Conservation (phyloP, 2,797 vertebrate species). For the Acrocephalus scirpaceus region DNA sequence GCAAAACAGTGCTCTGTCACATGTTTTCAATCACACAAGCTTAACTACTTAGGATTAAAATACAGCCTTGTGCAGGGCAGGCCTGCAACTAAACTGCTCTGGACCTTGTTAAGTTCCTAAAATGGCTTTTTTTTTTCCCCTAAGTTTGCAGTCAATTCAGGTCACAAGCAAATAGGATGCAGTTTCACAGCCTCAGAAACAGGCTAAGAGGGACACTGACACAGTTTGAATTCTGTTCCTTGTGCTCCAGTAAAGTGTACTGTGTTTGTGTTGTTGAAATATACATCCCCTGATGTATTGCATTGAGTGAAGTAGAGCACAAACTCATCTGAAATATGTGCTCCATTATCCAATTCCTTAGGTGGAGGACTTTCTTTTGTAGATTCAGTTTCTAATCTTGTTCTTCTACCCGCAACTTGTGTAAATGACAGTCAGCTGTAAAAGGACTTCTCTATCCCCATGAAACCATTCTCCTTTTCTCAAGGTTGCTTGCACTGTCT, state of each 20-base stretch:
- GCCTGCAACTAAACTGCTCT: neutral
- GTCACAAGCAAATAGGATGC: neutral
- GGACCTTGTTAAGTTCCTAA: neutral
- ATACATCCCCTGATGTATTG: neutral
- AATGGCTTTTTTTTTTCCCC: neutral
- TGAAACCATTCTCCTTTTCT: neutral
- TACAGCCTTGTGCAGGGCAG: neutral
- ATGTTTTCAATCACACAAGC: neutral
- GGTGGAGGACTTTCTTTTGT: neutral
- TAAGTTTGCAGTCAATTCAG: neutral
- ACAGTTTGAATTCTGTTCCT: neutral
- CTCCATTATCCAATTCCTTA: neutral
- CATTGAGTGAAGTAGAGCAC: neutral
- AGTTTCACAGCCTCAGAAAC: neutral
- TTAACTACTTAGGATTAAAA: neutral
- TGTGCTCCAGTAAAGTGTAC: neutral
- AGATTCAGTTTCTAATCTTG: neutral
- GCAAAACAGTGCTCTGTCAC: neutral
- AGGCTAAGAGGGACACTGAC: neutral
- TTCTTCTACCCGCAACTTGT: neutral
- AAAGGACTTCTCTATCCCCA: neutral
- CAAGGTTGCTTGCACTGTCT: neutral
- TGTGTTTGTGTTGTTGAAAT: neutral
- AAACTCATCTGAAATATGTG: neutral
- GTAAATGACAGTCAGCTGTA: neutral